Conservation (phyloP, 2,797 vertebrate genomes). For the Mus caroli region DNA sequence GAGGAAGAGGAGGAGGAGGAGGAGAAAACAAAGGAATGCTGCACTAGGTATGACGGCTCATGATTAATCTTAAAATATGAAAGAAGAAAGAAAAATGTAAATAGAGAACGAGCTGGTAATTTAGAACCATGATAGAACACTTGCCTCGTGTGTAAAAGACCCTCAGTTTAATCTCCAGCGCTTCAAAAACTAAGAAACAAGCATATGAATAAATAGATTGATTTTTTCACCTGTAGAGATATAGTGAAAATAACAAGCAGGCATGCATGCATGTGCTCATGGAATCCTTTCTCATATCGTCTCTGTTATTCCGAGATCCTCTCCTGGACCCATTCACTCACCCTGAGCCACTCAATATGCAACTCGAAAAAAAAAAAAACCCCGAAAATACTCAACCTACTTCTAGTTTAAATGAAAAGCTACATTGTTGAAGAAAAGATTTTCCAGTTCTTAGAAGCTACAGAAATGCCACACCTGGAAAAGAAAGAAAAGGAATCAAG, state of each 20-base stretch:
- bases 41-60: neutral
- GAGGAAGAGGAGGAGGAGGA: neutral
- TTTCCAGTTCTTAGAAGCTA: constrained; percentile 13
- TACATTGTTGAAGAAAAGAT: neutral
- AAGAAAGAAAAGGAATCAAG: neutral
- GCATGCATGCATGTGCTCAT: neutral
- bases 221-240: constrained; percentile 57
- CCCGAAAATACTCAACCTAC: neutral
- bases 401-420: neutral
- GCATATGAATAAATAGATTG: neutral
- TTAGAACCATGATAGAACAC: neutral
- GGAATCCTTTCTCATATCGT: neutral
- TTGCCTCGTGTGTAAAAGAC: neutral
- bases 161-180: neutral
- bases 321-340: neutral
- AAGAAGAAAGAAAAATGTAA: neutral
- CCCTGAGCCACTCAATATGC: neutral
- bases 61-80: neutral
- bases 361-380: constrained; percentile 13
- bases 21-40: too few relatives aligned
- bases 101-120: neutral
- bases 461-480: neutral
- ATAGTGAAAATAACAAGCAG: neutral
- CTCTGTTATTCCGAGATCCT: neutral
- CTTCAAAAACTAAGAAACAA: neutral